Conservation (phyloP, 1,140 invertebrate species). For the Rhyzopertha dominica region DNA sequence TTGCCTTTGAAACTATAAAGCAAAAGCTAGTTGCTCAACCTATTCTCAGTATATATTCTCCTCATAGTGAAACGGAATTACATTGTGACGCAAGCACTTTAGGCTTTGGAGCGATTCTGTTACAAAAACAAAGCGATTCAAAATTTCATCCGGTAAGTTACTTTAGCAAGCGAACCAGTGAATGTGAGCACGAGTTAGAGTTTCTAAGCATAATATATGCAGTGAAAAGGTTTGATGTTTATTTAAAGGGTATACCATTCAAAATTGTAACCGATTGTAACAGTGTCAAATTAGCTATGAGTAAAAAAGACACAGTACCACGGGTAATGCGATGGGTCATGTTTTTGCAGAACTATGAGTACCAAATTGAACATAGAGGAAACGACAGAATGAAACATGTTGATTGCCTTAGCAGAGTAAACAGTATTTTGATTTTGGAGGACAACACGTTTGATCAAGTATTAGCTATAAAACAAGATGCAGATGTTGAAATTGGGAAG, state of each 20-base stretch:
- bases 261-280: slow-evolving; percentile 44
- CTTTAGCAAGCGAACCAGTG: slow-evolving; percentile 42
- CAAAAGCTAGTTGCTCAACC: slow-evolving; percentile 2
- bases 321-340: slow-evolving; percentile 29
- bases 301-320: slow-evolving; percentile 10
- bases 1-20: slow-evolving; percentile 2
- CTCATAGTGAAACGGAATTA: slow-evolving; percentile 7
- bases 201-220: slow-evolving; percentile 48
- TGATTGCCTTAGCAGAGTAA: slow-evolving; percentile 25
- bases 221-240: slow-evolving; percentile 47
- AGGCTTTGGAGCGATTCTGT: slow-evolving; percentile 38
- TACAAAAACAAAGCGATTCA: slow-evolving; percentile 35
- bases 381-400: slow-evolving; percentile 21
- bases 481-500: too few species aligned
- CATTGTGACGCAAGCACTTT: slow-evolving; percentile 11
- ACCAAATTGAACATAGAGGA: slow-evolving; percentile 22
- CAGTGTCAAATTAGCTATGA: slow-evolving; percentile 5
- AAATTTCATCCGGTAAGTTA: slow-evolving; percentile 43
- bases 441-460: too few species aligned
- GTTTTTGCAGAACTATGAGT: slow-evolving; percentile 24
- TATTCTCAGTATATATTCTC: slow-evolving; percentile 13
- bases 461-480: too few species aligned
- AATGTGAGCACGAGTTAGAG: slow-evolving; percentile 45
- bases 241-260: slow-evolving; percentile 46
- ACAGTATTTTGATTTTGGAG: too few species aligned